A percentile compares a stretch with the other conserved stretches of the same genome.
Conservation (phyloP, 2,888 invertebrate genomes). For the Drosophila melanosoma region DNA sequence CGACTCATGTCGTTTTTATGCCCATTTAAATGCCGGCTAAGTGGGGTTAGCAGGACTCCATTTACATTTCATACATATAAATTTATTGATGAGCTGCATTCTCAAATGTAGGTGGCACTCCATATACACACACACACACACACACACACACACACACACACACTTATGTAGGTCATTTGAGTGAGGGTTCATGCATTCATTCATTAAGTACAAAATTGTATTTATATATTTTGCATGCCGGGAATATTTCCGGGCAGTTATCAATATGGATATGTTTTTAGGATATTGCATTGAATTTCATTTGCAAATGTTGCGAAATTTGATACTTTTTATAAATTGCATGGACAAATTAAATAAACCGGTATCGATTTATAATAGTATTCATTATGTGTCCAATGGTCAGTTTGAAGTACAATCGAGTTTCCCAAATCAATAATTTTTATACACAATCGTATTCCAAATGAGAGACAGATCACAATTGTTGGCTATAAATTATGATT, state of each 20-base stretch:
- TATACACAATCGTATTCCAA: background rate
- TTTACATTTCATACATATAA: constrained; percentile 8
- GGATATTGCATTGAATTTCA: constrained; percentile 70
- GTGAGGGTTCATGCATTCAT: constrained; percentile 55
- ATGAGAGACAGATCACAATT: background rate
- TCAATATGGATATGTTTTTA: constrained; percentile 25
- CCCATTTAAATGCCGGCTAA: constrained; percentile 69
- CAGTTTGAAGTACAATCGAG: background rate
- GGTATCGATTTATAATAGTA: constrained; percentile 37
- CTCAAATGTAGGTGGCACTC: constrained; percentile 20
- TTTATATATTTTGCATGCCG: constrained; percentile 43
- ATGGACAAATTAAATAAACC: constrained; percentile 30
- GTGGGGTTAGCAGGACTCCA: constrained; percentile 56
- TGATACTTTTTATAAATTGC: constrained; percentile 64
- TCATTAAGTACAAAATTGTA: constrained; percentile 29
- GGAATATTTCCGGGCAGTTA: constrained; percentile 54
- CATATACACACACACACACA: background rate
- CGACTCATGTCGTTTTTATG: constrained; percentile 53
- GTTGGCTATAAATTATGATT: background rate
- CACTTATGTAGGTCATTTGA: constrained; percentile 38
- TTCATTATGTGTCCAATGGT: constrained; percentile 13
- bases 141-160: background rate
- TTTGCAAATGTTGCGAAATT: constrained; percentile 72
- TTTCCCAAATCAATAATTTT: background rate
- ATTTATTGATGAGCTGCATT: constrained; percentile 51